These are phyloP conservation scores for Scolopax rusticola DNA, from an alignment of 2,797 vertebrate species.

Conservation along the genomic window DNA sequence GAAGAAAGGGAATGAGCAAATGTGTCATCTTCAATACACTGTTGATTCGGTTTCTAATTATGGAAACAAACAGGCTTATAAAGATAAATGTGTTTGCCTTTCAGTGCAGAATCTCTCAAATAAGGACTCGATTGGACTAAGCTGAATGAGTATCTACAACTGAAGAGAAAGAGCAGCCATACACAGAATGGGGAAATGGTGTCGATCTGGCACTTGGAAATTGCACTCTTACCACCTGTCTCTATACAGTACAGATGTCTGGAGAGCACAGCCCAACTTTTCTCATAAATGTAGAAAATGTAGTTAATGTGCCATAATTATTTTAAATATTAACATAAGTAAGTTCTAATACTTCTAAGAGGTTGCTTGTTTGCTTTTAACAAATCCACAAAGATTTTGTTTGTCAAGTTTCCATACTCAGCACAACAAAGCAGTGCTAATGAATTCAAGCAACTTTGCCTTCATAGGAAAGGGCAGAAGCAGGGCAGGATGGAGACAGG, in stretches of 20 bases:
- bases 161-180: conserved; percentile 13
- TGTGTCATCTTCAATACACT: conserved; percentile 52
- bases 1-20: conserved; percentile 44
- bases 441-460: not conserved
- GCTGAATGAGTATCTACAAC: conserved; percentile 16
- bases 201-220: not conserved
- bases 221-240: not conserved
- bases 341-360: conserved; percentile 24
- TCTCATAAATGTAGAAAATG: not conserved
- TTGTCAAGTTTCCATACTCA: not conserved
- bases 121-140: conserved; percentile 6
- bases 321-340: conserved; percentile 31
- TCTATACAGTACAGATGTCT: not conserved
- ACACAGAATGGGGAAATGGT: not conserved
- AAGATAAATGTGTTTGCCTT: conserved; percentile 40
- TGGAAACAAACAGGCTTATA: conserved; percentile 55
- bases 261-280: not conserved
- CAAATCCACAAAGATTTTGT: not conserved
- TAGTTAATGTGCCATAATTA: not conserved
- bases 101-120: not conserved
- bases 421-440: not conserved
- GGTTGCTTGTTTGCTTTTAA: not conserved
- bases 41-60: conserved; percentile 54
- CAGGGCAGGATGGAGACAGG: not conserved
- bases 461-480: not conserved